Conservation (phyloP, 2,888 invertebrate genomes). For the Lasioglossum calceatum region DNA sequence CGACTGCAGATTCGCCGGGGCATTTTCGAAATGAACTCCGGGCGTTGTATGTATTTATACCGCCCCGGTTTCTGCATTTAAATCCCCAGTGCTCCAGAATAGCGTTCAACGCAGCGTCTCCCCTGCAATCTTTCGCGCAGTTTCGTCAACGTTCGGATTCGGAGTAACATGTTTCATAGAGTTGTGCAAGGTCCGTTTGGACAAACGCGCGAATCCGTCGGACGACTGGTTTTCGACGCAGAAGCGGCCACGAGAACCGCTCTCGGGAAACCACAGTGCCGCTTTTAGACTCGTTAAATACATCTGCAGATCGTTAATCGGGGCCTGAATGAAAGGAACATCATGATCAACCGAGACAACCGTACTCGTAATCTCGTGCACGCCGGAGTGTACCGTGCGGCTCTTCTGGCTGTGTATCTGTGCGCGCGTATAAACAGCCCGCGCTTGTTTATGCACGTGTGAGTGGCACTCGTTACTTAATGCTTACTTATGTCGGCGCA, state of each 20-base stretch:
- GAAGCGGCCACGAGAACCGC: not conserved
- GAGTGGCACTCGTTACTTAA: constrained; percentile 73
- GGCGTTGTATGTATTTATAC: not conserved
- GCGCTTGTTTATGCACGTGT: constrained; percentile 45
- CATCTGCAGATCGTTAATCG: constrained; percentile 72
- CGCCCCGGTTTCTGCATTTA: not conserved
- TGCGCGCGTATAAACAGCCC: not conserved
- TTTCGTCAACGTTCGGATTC: not conserved
- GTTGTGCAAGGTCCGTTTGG: not conserved
- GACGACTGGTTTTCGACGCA: constrained; percentile 15
- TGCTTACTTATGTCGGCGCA: constrained; percentile 71
- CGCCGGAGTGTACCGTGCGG: constrained; percentile 37
- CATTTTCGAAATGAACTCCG: not conserved
- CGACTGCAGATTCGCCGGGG: not conserved
- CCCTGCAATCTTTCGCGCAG: not conserved
- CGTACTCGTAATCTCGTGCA: constrained; percentile 63
- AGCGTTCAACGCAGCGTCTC: not conserved
- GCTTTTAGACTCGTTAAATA: constrained; percentile 67
- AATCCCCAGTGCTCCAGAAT: not conserved
- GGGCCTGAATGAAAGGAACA: constrained; percentile 71
- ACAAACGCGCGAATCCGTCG: not conserved
- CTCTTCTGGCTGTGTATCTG: not conserved
- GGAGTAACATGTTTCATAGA: not conserved
- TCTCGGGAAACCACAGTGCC: constrained; percentile 54
- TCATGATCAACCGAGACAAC: constrained; percentile 68